Evolutionary conservation across 2,113 vertebrate species (phyloP).

Genomic region (Malurus elegans): DNA sequence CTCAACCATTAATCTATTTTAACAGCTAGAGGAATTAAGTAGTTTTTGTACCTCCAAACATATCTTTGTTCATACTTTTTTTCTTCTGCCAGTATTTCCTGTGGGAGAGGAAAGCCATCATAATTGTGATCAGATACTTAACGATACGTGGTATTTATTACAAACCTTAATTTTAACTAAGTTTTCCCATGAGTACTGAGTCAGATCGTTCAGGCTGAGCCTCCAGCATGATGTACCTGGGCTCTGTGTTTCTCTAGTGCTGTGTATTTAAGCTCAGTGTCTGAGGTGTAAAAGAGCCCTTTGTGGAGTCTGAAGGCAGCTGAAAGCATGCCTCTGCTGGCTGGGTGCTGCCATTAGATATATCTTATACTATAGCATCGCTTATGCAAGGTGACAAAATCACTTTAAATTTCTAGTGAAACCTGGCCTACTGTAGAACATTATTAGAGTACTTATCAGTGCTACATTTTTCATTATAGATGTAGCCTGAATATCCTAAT

Average conservation of each 20-base stretch:
- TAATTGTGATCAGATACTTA: neutral
- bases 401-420: conserved; percentile 32
- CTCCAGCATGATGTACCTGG: neutral
- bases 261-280: neutral
- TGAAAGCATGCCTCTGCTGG: neutral
- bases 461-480: conserved; percentile 43
- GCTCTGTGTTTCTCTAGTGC: neutral
- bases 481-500: conserved; percentile 57
- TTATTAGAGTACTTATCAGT: conserved; percentile 7
- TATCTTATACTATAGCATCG: neutral
- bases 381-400: neutral
- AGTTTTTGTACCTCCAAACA: neutral
- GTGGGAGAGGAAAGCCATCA: neutral
- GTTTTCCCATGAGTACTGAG: neutral
- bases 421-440: neutral
- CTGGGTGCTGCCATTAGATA: neutral
- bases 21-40: neutral
- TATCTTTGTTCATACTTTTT: neutral
- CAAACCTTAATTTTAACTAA: neutral
- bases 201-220: neutral
- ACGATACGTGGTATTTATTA: neutral
- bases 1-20: neutral
- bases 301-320: neutral
- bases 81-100: neutral
- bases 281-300: neutral